phyloP scores from a whole-genome alignment of 2,888 invertebrate genomes.

The Torymus aiolomorphi region DNA sequence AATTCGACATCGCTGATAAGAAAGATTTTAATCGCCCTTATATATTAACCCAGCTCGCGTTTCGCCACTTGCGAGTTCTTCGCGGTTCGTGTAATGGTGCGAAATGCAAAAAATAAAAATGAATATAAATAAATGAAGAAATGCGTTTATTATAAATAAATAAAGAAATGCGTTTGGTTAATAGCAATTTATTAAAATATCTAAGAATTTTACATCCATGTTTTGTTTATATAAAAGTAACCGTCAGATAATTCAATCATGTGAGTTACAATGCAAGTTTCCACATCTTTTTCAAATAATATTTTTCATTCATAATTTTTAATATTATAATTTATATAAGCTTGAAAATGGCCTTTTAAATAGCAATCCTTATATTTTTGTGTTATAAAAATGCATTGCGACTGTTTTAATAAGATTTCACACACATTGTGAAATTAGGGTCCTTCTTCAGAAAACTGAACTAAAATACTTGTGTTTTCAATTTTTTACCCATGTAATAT shows the following conservation, averaged over 20 bases:
- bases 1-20: no score
- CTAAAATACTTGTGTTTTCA: not conserved
- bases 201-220: not conserved
- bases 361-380: not conserved
- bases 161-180: no score
- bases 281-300: not conserved
- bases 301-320: not conserved
- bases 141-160: no score
- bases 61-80: no score
- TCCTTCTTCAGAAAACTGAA: not conserved
- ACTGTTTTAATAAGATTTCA: not conserved
- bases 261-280: not conserved
- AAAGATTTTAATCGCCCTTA: no score
- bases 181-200: no score
- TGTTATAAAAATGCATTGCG: not conserved
- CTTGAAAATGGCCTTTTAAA: not conserved
- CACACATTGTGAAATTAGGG: not conserved
- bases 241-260: not conserved
- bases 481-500: not conserved
- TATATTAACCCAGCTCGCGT: no score
- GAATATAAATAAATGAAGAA: no score
- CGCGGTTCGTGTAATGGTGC: no score
- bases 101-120: no score
- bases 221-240: not conserved
- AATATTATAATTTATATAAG: not conserved